Percentiles rank a stretch among this genome's conserved stretches.
phyloP scores from a whole-genome alignment of 2,113 vertebrate species.

The Aleadryas rufinucha region DNA sequence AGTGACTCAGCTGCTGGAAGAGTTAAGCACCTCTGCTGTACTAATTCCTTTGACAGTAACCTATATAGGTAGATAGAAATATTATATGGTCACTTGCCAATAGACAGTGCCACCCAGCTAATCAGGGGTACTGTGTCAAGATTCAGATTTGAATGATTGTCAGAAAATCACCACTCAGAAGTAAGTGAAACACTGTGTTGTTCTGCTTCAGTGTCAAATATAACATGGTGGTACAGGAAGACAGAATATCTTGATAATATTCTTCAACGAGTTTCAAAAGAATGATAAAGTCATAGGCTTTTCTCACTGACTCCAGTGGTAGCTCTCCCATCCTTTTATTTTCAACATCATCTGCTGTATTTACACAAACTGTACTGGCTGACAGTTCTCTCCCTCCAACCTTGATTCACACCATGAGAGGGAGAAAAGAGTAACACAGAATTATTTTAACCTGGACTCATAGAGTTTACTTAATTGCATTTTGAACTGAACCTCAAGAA shows the following conservation, averaged over 20 bases:
- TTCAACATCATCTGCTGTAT: neutral
- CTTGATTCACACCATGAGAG: neutral
- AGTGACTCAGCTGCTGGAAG: neutral
- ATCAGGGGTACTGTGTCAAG: neutral
- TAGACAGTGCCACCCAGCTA: neutral
- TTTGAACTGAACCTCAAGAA: neutral
- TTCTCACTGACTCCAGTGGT: neutral
- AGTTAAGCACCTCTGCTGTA: neutral
- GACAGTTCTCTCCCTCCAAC: neutral
- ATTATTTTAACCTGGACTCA: neutral
- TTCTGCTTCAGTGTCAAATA: neutral
- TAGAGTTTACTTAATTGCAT: neutral
- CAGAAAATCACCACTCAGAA: neutral
- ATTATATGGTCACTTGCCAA: neutral
- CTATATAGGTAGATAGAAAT: neutral
- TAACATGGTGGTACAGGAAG: neutral
- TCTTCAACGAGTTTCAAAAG: neutral
- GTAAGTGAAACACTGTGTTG: neutral
- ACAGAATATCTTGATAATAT: neutral
- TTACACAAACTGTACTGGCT: neutral
- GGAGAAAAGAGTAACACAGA: neutral
- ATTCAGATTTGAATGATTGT: neutral
- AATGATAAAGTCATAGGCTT: neutral
- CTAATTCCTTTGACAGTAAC: neutral
- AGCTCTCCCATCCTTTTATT: neutral